Conservation (phyloP, 2,113 vertebrate species). For the Myrmecobius fasciatus region DNA sequence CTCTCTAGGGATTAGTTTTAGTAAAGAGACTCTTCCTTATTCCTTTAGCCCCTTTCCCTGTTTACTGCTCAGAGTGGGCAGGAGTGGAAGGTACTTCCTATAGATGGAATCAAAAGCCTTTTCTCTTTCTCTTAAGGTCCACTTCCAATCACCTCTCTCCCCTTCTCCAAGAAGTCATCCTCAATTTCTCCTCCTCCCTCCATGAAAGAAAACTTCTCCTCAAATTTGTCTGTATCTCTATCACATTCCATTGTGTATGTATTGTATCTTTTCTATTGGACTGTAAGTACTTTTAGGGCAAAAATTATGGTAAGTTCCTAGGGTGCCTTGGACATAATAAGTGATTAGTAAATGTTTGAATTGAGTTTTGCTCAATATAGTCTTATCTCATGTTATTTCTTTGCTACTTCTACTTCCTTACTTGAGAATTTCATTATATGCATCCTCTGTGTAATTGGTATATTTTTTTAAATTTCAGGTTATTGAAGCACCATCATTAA, state of each 20-base stretch:
- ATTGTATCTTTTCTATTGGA: neutral
- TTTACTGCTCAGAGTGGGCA: neutral
- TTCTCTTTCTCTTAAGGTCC: neutral
- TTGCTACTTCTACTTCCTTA: neutral
- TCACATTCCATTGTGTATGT: neutral
- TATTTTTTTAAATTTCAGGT: slow-evolving; percentile 71
- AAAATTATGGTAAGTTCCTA: neutral
- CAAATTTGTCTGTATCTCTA: neutral
- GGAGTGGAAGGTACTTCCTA: neutral
- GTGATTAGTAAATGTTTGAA: neutral
- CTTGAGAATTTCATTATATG: neutral
- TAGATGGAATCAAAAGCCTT: neutral
- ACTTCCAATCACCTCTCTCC: neutral
- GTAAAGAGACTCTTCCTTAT: neutral
- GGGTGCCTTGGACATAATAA: neutral
- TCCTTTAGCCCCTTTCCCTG: neutral
- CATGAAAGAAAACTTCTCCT: no score
- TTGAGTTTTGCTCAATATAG: neutral
- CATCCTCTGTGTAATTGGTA: neutral
- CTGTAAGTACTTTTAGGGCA: neutral
- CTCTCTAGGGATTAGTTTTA: neutral
- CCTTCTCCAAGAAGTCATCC: neutral
- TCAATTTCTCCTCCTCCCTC: neutral
- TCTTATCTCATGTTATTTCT: neutral
- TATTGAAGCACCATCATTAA: slow-evolving; percentile 76